Conservation (phyloP, 2,797 vertebrate species). For the Onychomys arenicola region DNA sequence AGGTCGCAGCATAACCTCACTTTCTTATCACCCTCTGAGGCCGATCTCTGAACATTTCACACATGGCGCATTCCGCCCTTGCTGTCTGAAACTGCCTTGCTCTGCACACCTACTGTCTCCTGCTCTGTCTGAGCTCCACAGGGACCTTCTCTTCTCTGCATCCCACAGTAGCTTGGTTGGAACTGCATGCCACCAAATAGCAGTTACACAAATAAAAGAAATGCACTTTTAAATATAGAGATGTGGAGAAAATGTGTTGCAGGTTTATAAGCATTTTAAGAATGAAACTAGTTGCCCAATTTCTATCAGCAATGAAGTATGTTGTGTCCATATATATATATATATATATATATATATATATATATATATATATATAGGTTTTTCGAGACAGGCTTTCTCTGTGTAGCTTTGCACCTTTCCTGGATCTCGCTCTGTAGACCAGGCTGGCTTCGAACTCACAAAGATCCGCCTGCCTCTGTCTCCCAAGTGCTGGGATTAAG, state of each 20-base stretch:
- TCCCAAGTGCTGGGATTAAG: too few species aligned
- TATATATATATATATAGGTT: too few species aligned
- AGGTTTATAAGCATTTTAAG: neutral
- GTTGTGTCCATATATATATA: too few species aligned
- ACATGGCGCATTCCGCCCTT: neutral
- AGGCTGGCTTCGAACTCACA: too few species aligned
- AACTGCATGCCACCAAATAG: neutral
- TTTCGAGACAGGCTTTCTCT: too few species aligned
- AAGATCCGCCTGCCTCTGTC: too few species aligned
- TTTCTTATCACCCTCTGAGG: neutral
- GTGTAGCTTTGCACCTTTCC: too few species aligned
- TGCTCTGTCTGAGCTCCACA: neutral
- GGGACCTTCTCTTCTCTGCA: neutral
- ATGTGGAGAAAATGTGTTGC: neutral
- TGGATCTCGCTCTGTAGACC: too few species aligned
- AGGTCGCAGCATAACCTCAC: neutral
- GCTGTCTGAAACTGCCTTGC: neutral
- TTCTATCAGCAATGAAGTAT: constrained; percentile 23
- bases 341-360: too few species aligned
- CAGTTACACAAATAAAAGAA: neutral
- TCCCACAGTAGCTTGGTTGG: neutral
- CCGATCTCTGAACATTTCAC: neutral
- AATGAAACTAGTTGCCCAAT: neutral
- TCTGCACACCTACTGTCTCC: neutral
- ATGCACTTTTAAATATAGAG: neutral